Conservation (phyloP, 2,888 invertebrate genomes). For the Pocota personata region DNA sequence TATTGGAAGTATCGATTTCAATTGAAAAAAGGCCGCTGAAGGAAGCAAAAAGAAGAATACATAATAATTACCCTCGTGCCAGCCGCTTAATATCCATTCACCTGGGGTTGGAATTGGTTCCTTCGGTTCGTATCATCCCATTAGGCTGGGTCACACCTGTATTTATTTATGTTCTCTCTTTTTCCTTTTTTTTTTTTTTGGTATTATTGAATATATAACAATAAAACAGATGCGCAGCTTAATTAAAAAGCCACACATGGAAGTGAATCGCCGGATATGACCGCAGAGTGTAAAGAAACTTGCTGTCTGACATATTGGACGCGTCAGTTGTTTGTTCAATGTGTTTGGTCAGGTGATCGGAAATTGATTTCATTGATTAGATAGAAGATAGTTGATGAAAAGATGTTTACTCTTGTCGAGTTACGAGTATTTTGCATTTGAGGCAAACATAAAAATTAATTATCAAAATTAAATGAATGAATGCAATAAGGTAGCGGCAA, state of each 20-base stretch:
- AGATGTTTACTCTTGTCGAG: neutral
- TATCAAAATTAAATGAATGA: neutral
- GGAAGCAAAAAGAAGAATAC: conserved; percentile 25
- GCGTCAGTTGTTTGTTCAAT: conserved; percentile 28
- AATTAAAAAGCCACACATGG: conserved; percentile 51
- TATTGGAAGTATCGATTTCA: conserved; percentile 54
- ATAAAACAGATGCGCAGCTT: conserved; percentile 59
- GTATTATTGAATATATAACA: conserved; percentile 33
- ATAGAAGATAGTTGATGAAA: conserved; percentile 20
- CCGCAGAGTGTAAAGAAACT: conserved; percentile 19
- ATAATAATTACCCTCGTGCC: conserved; percentile 60
- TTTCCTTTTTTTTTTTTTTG: neutral
- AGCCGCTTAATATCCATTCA: conserved; percentile 52
- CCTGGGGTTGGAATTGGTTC: conserved; percentile 48
- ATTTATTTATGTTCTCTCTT: conserved; percentile 33
- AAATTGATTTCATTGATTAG: conserved; percentile 44
- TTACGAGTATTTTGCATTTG: conserved; percentile 1
- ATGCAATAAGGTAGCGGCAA: neutral
- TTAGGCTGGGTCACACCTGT: conserved; percentile 60
- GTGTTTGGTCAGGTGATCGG: conserved; percentile 55
- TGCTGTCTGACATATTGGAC: conserved; percentile 6
- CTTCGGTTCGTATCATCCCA: conserved; percentile 14
- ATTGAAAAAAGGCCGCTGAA: conserved; percentile 16
- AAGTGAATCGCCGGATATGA: conserved; percentile 50
- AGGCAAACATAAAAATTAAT: neutral